Conservation (phyloP, 2,797 vertebrate species). For the Xenopus petersii region DNA sequence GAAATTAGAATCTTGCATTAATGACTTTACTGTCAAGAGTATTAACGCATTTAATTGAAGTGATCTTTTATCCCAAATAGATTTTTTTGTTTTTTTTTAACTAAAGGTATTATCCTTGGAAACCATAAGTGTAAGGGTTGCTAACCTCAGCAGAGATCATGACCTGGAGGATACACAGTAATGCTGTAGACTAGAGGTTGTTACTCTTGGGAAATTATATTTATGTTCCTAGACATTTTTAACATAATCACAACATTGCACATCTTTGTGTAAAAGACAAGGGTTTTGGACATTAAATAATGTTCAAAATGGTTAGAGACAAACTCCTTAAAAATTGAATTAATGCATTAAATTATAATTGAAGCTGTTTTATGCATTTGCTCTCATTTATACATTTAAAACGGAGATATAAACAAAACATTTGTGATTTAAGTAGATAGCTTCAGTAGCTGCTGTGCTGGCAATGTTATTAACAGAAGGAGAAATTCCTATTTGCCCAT, state of each 20-base stretch:
- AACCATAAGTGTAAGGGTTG: conserved; percentile 20
- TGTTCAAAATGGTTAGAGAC: too few relatives aligned
- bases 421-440: background rate
- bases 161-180: conserved; percentile 31
- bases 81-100: conserved; percentile 21
- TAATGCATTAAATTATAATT: too few relatives aligned
- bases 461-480: conserved; percentile 37
- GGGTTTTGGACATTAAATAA: background rate
- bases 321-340: too few relatives aligned
- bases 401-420: background rate
- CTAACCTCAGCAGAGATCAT: conserved; percentile 28
- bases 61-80: background rate
- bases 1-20: background rate
- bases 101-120: conserved; percentile 17
- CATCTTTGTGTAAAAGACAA: conserved; percentile 17
- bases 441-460: background rate
- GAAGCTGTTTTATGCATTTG: too few relatives aligned
- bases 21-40: background rate
- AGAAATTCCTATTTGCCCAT: conserved; percentile 50
- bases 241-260: conserved; percentile 28
- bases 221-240: conserved; percentile 30
- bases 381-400: too few relatives aligned
- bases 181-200: conserved; percentile 30
- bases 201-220: conserved; percentile 45
- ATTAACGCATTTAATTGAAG: background rate